A percentile compares a stretch with the other conserved stretches of the same genome.
Evolutionary conservation across 1,140 invertebrate species (phyloP).

Genomic region (Copidosoma floridanum): DNA sequence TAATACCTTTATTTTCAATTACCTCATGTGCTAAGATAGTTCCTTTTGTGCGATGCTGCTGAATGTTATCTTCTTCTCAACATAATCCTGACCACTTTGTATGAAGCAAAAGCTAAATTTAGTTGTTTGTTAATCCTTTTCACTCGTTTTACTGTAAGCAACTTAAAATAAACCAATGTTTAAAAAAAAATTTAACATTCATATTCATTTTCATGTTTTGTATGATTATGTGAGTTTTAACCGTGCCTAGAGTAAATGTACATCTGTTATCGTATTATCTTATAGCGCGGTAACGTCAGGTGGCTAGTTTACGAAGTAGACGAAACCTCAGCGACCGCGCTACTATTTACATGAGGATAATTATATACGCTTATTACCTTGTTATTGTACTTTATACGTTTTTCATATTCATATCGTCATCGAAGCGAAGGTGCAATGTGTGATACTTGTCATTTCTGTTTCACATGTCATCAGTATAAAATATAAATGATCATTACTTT

Average conservation of each 20-base stretch:
- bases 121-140: too few relatives aligned
- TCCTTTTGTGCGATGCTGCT: slow-evolving; percentile 38
- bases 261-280: slow-evolving; percentile 13
- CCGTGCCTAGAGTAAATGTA: slow-evolving; percentile 8
- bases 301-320: too few relatives aligned
- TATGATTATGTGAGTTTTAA: background rate
- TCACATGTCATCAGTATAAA: too few relatives aligned
- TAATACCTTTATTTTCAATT: slow-evolving; percentile 36
- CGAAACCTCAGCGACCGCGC: too few relatives aligned
- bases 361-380: slow-evolving; percentile 19
- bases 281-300: too few relatives aligned
- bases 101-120: too few relatives aligned
- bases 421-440: slow-evolving; percentile 4
- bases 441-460: too few relatives aligned
- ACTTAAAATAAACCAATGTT: slow-evolving; percentile 6
- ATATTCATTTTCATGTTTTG: background rate
- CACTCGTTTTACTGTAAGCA: slow-evolving; percentile 9
- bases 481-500: too few relatives aligned
- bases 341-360: too few relatives aligned
- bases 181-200: background rate
- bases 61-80: too few relatives aligned
- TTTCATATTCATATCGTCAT: background rate
- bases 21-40: slow-evolving; percentile 49
- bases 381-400: background rate
- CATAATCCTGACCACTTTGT: too few relatives aligned